Base-by-base conservation (phyloP, 1,140 invertebrate genomes). In the Drosophila sulfurigaster region DNA sequence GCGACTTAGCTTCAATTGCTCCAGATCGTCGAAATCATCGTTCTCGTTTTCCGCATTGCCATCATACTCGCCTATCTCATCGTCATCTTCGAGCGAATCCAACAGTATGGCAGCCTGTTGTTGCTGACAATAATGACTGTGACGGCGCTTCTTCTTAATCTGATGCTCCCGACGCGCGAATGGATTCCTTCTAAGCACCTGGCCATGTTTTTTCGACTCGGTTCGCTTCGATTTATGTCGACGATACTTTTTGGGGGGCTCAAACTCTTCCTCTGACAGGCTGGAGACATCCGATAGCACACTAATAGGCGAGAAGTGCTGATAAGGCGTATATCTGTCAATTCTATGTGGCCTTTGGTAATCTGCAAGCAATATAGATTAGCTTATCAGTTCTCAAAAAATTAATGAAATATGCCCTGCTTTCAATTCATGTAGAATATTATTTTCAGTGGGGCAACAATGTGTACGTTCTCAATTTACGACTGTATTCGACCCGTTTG, bases 221-320 rank as follows among this genome's bases (percentile, higher is more conserved):
- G 25, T 6, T 15, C 73, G 67, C 11, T 72, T 76, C 13, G 58
- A 1, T 25, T 69, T 82, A 7, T 78, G 67, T 20, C 41, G 80
- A 5, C 74, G 66, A 56, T 52, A 28, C 52, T 70, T 83, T 4
- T 81, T 72, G 5, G 79, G 69, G 5, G 51, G 30, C 8, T 72
- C 77, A 30, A 64, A 67, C 5, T 88, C 83, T 5, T 57, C 32
- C 2, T 88, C 83, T 8, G 83, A 83, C 48, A 59, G 54, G 45
- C 80, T 88, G 4, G 83, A 88, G 8, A 88, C 85, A 69, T 88
- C 85, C 20, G 83, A 88, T 1, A 88, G 60, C 13, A 80, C 54
- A 20, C 46, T 68, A 5, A 75, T 60, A 7, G 77, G 56, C 0
- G 66, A 54, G 20, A 83, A 78, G 20, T 68, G 41, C 6, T 58